Evolutionary conservation across 2,797 vertebrate species (phyloP).

Genomic region (Somateria mollissima): DNA sequence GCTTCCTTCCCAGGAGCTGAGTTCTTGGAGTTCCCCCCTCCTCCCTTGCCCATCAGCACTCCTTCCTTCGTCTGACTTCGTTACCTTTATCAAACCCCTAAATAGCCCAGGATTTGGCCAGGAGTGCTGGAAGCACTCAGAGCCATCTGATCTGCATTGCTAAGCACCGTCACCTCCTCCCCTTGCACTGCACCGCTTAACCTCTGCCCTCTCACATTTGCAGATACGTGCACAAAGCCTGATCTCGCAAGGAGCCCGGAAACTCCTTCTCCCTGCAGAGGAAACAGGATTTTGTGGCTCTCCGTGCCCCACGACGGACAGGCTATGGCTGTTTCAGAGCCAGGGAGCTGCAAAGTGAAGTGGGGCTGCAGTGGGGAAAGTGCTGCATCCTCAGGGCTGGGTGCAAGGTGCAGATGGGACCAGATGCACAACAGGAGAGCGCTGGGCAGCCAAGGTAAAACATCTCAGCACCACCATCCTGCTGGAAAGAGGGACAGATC

Average conservation of each 20-base stretch:
- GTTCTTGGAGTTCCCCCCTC: neutral
- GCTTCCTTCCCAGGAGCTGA: neutral
- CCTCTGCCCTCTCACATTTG: conserved; percentile 17
- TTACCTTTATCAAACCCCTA: neutral
- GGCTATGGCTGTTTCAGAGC: neutral
- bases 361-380: neutral
- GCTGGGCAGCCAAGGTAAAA: neutral
- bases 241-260: neutral
- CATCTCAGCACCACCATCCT: neutral
- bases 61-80: neutral
- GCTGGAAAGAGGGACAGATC: neutral
- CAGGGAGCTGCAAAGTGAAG: neutral
- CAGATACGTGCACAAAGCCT: neutral
- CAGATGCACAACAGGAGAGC: neutral
- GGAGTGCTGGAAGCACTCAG: neutral
- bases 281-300: neutral
- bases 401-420: neutral
- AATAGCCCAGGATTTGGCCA: conserved; percentile 15
- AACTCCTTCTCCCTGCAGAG: neutral
- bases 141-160: conserved; percentile 13
- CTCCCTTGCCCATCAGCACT: neutral
- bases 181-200: neutral
- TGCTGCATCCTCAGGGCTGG: neutral
- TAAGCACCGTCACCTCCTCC: neutral
- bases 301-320: accelerated